Evolutionary conservation across 30 jellyfish, hydroid and myxozoan genomes (phyloP).

Genomic region (Hydractinia symbiolongicarpus): DNA sequence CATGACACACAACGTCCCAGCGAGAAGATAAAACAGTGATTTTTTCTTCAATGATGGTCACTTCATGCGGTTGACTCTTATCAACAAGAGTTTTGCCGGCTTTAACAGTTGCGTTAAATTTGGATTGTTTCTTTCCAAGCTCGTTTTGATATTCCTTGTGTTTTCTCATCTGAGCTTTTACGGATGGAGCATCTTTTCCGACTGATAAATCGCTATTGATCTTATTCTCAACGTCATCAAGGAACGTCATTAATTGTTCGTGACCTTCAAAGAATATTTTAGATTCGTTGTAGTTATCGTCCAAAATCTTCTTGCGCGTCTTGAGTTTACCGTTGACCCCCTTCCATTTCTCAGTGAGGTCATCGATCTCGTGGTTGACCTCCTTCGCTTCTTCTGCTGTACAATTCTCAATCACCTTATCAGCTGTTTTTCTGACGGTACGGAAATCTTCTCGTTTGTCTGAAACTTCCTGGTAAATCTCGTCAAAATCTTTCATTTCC

Average conservation of each 20-base stretch:
- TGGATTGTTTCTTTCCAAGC: conserved; percentile 80
- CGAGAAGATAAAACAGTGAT: conserved; percentile 60
- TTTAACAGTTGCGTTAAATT: conserved; percentile 71
- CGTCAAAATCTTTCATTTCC: conserved; percentile 69
- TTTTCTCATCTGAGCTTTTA: conserved; percentile 73
- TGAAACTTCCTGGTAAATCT: conserved; percentile 58
- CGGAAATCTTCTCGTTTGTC: conserved; percentile 54
- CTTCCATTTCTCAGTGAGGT: conserved; percentile 74
- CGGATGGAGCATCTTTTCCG: conserved; percentile 92
- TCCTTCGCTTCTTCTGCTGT: conserved; percentile 54
- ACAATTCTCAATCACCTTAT: conserved; percentile 61
- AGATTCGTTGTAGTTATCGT: conserved; percentile 68
- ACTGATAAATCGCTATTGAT: conserved; percentile 65
- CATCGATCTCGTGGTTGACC: conserved; percentile 55
- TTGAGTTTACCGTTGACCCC: conserved; percentile 47
- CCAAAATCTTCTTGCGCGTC: conserved; percentile 70
- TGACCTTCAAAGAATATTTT: conserved; percentile 80
- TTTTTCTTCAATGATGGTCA: conserved; percentile 68
- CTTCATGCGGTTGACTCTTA: conserved; percentile 81
- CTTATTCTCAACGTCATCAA: conserved; percentile 55
- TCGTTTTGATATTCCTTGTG: conserved; percentile 85
- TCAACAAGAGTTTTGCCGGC: conserved; percentile 63
- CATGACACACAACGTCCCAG: conserved; percentile 88
- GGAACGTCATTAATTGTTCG: conserved; percentile 48
- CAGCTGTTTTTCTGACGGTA: conserved; percentile 51